Evolutionary conservation across 1,140 invertebrate species (phyloP).

Genomic region (Aphelinus certus): DNA sequence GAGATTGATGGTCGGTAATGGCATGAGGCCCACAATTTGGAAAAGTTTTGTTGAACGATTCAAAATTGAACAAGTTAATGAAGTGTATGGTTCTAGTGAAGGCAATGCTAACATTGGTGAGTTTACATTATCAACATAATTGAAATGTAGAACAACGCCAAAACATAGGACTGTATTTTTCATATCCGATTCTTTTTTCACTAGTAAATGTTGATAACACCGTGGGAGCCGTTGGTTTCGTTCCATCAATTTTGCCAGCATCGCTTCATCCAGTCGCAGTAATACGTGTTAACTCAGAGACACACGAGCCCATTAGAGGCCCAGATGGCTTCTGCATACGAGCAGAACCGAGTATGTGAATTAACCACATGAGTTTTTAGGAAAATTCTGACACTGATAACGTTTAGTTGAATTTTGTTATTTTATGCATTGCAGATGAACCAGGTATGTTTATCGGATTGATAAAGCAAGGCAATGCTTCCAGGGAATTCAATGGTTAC

Average conservation of each 20-base stretch:
- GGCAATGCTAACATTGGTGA: constrained; percentile 78
- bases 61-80: constrained; percentile 71
- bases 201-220: constrained; percentile 76
- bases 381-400: not conserved
- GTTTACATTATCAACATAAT: constrained; percentile 33
- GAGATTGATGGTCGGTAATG: constrained; percentile 64
- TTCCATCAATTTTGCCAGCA: constrained; percentile 70
- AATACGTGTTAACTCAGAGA: constrained; percentile 70
- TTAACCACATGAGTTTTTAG: not conserved
- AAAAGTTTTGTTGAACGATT: constrained; percentile 70
- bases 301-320: constrained; percentile 70
- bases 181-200: constrained; percentile 43
- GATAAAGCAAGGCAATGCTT: constrained; percentile 69
- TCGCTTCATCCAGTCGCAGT: constrained; percentile 67
- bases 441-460: constrained; percentile 82
- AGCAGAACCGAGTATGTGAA: constrained; percentile 68
- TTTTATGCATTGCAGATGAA: constrained; percentile 67
- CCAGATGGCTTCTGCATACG: constrained; percentile 73
- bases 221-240: constrained; percentile 79
- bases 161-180: not conserved
- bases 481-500: constrained; percentile 72
- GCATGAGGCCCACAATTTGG: constrained; percentile 64
- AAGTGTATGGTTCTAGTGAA: constrained; percentile 83
- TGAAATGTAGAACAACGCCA: constrained; percentile 3
- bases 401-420: not conserved